phyloP scores from a whole-genome alignment of 2,797 vertebrate genomes.

The Falco rusticolus region DNA sequence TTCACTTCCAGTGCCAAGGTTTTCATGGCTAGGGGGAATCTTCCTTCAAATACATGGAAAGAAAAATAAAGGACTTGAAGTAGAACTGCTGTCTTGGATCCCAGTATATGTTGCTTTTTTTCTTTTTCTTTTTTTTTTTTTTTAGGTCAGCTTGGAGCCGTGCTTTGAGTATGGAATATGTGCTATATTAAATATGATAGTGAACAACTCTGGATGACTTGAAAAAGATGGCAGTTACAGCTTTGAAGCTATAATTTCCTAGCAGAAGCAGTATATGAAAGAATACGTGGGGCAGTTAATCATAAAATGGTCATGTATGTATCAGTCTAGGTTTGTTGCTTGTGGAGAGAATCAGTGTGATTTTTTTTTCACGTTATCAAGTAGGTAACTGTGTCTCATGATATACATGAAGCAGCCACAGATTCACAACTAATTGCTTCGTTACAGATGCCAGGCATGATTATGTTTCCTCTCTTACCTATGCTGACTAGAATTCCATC shows the following conservation, averaged over 20 bases:
- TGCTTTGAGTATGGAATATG: not conserved
- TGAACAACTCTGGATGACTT: not conserved
- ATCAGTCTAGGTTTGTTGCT: not conserved
- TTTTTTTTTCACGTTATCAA: not conserved
- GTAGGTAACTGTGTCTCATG: not conserved
- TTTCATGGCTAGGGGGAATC: not conserved
- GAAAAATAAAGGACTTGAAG: conserved; percentile 3
- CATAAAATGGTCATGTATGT: not conserved
- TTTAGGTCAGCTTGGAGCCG: not conserved
- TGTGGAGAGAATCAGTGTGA: not conserved
- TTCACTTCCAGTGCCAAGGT: conserved; percentile 2
- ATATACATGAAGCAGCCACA: not conserved
- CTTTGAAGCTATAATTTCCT: not conserved
- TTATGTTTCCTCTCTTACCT: not conserved
- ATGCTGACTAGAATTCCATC: not conserved
- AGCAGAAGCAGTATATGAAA: not conserved
- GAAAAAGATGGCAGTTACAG: not conserved
- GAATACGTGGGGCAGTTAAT: not conserved
- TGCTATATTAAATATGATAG: not conserved
- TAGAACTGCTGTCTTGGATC: not conserved
- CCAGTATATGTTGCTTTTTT: not conserved
- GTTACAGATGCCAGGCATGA: not conserved
- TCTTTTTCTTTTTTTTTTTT: not conserved
- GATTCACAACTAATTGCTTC: not conserved
- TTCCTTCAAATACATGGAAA: conserved; percentile 18